Percentiles rank a stretch among this genome's conserved stretches.
Conservation (phyloP, 2,888 invertebrate species). For the Nebria brevicollis region DNA sequence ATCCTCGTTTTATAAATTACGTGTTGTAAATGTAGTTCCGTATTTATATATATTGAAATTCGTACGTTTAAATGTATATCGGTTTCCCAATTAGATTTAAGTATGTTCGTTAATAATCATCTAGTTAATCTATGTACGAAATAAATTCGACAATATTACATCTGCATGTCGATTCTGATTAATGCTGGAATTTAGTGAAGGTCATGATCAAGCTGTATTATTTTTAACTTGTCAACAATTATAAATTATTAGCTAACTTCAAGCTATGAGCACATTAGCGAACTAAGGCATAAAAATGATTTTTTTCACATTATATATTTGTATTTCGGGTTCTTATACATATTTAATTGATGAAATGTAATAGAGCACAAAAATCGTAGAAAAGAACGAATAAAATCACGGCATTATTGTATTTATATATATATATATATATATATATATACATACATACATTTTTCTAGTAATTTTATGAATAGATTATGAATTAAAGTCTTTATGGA, state of each 20-base stretch:
- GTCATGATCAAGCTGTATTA: conserved; percentile 10
- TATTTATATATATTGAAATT: background rate
- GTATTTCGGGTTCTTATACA: too few species aligned
- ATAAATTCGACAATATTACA: background rate
- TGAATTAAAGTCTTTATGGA: conserved; percentile 46
- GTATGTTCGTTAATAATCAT: background rate
- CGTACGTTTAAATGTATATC: background rate
- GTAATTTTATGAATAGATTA: conserved; percentile 45
- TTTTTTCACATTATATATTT: background rate
- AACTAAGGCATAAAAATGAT: background rate
- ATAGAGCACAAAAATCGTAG: too few species aligned
- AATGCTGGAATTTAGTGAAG: background rate
- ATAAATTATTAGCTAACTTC: background rate
- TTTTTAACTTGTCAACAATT: conserved; percentile 15
- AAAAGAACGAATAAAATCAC: too few species aligned
- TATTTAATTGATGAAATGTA: too few species aligned
- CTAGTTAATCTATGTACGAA: background rate
- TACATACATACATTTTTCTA: too few species aligned
- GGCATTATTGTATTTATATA: too few species aligned
- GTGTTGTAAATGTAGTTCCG: conserved; percentile 13
- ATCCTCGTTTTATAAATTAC: conserved; percentile 12
- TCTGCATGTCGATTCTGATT: conserved; percentile 2
- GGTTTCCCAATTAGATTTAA: too few species aligned
- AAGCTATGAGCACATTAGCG: background rate
- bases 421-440: too few species aligned